A percentile compares a stretch with the other conserved stretches of the same genome.
Conservation (phyloP, 2,888 invertebrate species). For the Drosophila ezoana region DNA sequence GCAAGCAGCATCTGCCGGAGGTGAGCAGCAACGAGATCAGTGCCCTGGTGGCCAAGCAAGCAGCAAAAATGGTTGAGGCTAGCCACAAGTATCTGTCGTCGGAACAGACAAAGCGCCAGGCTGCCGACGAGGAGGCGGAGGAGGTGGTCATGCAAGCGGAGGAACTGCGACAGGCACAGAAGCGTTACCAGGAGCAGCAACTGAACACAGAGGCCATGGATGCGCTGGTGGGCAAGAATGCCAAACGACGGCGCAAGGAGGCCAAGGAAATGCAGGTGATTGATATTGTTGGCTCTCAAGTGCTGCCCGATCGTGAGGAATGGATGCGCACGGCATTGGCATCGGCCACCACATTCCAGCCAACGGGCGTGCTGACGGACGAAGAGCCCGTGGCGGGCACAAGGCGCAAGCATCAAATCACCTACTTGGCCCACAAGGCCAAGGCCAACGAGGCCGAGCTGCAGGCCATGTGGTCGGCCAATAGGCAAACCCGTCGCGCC, state of each 20-base stretch:
- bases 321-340: constrained; percentile 93
- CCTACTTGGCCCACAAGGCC: constrained; percentile 95
- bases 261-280: constrained; percentile 89
- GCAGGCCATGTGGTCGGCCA: constrained; percentile 97
- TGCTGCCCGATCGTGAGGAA: constrained; percentile 91
- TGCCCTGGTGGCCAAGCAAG: constrained; percentile 82
- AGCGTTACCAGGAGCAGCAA: constrained; percentile 67
- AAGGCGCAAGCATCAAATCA: constrained; percentile 97
- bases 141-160: constrained; percentile 34
- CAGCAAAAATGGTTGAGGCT: constrained; percentile 81
- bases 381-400: constrained; percentile 87
- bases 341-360: constrained; percentile 87
- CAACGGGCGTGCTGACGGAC: constrained; percentile 85
- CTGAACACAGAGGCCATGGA: constrained; percentile 85
- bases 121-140: constrained; percentile 34
- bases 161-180: constrained; percentile 57
- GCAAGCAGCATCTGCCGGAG: constrained; percentile 85
- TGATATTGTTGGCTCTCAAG: constrained; percentile 92
- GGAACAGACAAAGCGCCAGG: constrained; percentile 27
- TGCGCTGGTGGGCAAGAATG: constrained; percentile 89
- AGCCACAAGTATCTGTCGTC: constrained; percentile 67
- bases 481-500: constrained; percentile 92
- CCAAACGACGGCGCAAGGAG: constrained; percentile 86
- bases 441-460: constrained; percentile 97
- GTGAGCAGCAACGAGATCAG: constrained; percentile 85